These are phyloP conservation scores for Micrasema minimum DNA, from an alignment of 1,140 invertebrate genomes.

Conservation along the genomic window DNA sequence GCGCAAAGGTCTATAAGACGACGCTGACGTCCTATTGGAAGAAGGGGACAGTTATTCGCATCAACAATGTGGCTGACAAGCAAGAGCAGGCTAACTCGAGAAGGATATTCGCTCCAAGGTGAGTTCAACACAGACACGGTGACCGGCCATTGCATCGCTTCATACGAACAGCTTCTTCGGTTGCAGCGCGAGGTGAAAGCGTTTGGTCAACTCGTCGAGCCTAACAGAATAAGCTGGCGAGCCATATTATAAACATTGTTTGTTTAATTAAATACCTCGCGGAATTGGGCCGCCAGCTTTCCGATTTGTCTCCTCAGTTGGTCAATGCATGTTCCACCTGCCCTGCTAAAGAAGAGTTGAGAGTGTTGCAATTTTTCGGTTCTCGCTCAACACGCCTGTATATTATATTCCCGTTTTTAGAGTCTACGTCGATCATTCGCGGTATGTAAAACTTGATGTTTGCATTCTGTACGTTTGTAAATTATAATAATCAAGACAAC, in stretches of 20 bases:
- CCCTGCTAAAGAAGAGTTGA: constrained; percentile 5
- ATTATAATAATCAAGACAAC: too few species aligned
- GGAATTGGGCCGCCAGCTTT: too few species aligned
- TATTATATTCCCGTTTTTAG: constrained; percentile 22
- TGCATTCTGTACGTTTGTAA: too few species aligned
- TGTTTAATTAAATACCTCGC: too few species aligned
- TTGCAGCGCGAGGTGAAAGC: not conserved
- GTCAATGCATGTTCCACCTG: constrained; percentile 1
- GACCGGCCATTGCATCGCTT: constrained; percentile 18
- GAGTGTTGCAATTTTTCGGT: constrained; percentile 7
- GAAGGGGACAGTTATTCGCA: constrained; percentile 72
- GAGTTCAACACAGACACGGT: too few species aligned
- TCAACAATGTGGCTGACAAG: constrained; percentile 77
- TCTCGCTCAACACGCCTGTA: constrained; percentile 4
- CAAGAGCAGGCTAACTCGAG: constrained; percentile 72
- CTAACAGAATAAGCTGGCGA: too few species aligned
- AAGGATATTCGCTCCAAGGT: constrained; percentile 75
- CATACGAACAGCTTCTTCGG: constrained; percentile 1
- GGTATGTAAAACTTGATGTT: too few species aligned
- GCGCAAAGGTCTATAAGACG: constrained; percentile 69
- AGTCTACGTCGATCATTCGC: constrained; percentile 18
- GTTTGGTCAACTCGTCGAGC: too few species aligned
- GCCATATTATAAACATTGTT: too few species aligned
- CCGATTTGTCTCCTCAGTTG: too few species aligned
- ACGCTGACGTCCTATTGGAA: constrained; percentile 74